These are phyloP conservation scores for Melitaea cinxia DNA, from an alignment of 1,140 invertebrate species.

Conservation along the genomic window DNA sequence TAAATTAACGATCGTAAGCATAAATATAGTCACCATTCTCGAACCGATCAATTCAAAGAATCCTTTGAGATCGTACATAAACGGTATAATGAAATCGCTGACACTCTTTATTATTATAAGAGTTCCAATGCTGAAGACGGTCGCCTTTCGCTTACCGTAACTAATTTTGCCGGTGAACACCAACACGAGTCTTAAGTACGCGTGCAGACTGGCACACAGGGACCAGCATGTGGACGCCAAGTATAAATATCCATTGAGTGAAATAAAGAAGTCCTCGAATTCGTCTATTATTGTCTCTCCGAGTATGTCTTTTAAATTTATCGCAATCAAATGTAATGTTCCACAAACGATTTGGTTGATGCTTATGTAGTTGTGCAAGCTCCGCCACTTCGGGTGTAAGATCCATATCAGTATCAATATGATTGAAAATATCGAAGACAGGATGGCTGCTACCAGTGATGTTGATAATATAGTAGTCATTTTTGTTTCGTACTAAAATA, in stretches of 20 bases:
- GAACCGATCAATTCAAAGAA: neutral
- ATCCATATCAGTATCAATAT: conserved; percentile 22
- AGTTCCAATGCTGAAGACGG: conserved; percentile 14
- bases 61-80: neutral
- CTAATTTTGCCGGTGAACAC: conserved; percentile 30
- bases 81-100: neutral
- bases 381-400: conserved; percentile 25
- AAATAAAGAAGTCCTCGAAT: neutral
- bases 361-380: conserved; percentile 30
- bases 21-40: neutral
- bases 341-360: conserved; percentile 29
- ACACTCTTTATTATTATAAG: conserved; percentile 3
- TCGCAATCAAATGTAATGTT: conserved; percentile 17
- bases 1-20: conserved; percentile 21
- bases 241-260: conserved; percentile 4
- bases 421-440: conserved; percentile 29
- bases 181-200: conserved; percentile 31
- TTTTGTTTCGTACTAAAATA: too few species aligned
- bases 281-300: neutral
- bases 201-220: conserved; percentile 18
- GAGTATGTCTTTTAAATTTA: neutral
- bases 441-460: neutral
- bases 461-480: neutral
- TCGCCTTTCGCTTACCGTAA: conserved; percentile 29
- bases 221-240: conserved; percentile 19